Base-by-base conservation (phyloP, 1,140 invertebrate species). In the Venustaconcha ellipsiformis region DNA sequence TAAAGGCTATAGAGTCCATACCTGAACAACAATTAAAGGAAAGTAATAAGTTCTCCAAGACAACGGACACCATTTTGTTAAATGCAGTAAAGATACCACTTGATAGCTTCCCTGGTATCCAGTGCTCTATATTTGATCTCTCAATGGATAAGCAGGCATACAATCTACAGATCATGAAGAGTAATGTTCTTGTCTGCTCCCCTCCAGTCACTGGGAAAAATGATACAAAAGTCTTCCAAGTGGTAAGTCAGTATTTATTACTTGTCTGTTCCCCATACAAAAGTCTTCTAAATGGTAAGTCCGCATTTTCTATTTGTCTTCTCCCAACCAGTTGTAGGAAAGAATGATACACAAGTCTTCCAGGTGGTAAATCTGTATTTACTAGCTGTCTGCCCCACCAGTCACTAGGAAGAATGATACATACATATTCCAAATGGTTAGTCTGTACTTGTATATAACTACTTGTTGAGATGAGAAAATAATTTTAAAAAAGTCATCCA, bases 161-260 rank as follows among this genome's bases (percentile, higher is more conserved):
- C n/a, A 66, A 69, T 30, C 12, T 77, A 14, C 75, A 77, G 64
- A 67, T 23, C 66, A 26, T 57, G 17, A 60, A 57, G 26, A 63
- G 74, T 57, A 62, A 67, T 68, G 75, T 77, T n/a, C 72, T 77
- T 68, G 75, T 72, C 8, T 77, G 75, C 56, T 57, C 57, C 57
- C 59, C 67, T 55, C 70, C 70, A 55, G 68, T 65, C 58, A 72
- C 62, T 30, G 59, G 64, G 62, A 68, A 69, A 8, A n/a, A 58
- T 23, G 57, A 23, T 56, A 66, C 67, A 20, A 26, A 62, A 15
- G 70, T 59, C 55, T 26, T 77, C 13, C 67, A 72, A 56, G 18
- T 67, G 75, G 75, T 77, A 67, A 71, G 75, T 72, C 18, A 6
- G 64, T 48, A 30, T 68, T n/a, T 23, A 23, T 23, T 23, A 23